phyloP scores from a whole-genome alignment of 2,113 vertebrate species.

The Lonchura striata region DNA sequence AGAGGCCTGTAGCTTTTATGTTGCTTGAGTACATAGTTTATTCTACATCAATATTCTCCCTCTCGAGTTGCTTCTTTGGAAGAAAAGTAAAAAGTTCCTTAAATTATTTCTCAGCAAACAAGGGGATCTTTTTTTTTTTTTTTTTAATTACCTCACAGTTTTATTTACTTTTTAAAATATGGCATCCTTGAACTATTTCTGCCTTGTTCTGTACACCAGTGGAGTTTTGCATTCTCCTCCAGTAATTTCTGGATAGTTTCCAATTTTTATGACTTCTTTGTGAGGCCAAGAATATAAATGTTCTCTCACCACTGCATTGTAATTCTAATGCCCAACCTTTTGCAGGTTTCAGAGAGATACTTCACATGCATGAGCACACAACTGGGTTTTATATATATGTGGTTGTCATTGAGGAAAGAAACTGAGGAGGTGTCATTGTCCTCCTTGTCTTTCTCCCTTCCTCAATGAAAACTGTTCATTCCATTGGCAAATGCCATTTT shows the following conservation, averaged over 20 bases:
- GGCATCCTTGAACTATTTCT: background rate
- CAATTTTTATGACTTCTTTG: background rate
- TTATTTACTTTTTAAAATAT: background rate
- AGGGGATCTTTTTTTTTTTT: background rate
- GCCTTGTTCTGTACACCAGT: background rate
- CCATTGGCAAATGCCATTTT: background rate
- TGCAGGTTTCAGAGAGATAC: background rate
- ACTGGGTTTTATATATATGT: background rate
- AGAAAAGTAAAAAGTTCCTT: background rate
- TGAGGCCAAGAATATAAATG: background rate
- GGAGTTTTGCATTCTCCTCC: background rate
- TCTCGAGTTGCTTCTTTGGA: background rate
- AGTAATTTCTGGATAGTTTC: background rate
- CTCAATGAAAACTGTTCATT: background rate
- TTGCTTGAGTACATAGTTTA: background rate
- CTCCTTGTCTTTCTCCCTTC: background rate
- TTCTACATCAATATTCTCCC: background rate
- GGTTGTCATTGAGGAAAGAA: background rate
- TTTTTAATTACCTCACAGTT: background rate
- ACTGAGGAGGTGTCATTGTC: background rate
- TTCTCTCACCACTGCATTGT: background rate
- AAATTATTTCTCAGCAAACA: background rate
- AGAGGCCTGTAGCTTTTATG: background rate
- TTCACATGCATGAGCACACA: background rate
- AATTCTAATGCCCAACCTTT: background rate